A percentile compares a stretch with the other conserved stretches of the same genome.
phyloP scores from a whole-genome alignment of 2,797 vertebrate genomes.

The Podarcis siculus region DNA sequence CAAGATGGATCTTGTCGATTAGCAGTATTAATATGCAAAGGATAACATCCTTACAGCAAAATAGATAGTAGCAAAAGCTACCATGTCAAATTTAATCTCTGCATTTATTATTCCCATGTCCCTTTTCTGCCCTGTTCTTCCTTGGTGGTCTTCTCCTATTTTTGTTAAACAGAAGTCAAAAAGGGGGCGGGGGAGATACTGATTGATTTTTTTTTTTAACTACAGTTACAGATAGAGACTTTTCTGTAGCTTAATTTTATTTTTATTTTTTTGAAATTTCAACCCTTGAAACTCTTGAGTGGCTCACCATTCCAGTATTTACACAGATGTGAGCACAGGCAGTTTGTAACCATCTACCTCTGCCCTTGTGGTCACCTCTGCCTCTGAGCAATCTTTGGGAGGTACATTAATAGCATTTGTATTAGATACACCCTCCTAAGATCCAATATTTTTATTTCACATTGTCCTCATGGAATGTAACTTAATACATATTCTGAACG shows the following conservation, averaged over 20 bases:
- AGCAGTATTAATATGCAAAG: constrained; percentile 55
- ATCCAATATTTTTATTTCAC: constrained; percentile 78
- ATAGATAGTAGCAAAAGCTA: constrained; percentile 51
- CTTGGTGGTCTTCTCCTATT: constrained; percentile 79
- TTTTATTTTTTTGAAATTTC: constrained; percentile 68
- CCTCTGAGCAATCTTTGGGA: constrained; percentile 82
- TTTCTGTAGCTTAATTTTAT: constrained; percentile 73
- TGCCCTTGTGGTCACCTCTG: constrained; percentile 80
- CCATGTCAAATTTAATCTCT: constrained; percentile 66
- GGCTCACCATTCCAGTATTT: constrained; percentile 77
- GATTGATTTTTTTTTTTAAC: constrained; percentile 60
- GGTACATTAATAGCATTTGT: constrained; percentile 80
- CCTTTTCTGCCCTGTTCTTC: constrained; percentile 75
- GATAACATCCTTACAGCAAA: constrained; percentile 48
- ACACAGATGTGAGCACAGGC: constrained; percentile 82
- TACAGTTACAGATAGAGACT: constrained; percentile 72
- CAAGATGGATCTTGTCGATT: constrained; percentile 13
- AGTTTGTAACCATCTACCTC: constrained; percentile 78
- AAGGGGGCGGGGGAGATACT: constrained; percentile 49
- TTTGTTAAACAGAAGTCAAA: constrained; percentile 70
- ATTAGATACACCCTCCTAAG: constrained; percentile 76
- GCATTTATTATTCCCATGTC: constrained; percentile 74
- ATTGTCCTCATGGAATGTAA: constrained; percentile 79
- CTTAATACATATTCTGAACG: constrained; percentile 70
- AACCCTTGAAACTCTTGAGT: constrained; percentile 71